Percentiles rank a stretch among this genome's conserved stretches.
Evolutionary conservation across 2,797 vertebrate genomes (phyloP).

Genomic region (Poecilia picta): DNA sequence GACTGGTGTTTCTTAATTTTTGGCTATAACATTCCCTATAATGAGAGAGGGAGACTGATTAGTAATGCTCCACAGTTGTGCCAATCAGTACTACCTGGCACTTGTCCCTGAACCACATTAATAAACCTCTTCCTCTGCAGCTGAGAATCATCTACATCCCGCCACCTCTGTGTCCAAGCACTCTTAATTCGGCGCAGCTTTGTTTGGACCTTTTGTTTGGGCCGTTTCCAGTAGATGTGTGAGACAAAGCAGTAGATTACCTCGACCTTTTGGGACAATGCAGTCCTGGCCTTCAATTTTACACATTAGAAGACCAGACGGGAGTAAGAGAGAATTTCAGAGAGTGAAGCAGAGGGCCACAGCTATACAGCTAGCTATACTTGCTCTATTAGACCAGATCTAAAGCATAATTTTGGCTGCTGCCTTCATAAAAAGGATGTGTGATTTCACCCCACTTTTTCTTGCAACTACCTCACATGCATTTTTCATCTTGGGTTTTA

Average conservation of each 20-base stretch:
- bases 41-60: conserved; percentile 15
- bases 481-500: neutral
- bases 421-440: neutral
- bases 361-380: neutral
- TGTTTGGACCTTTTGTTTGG: neutral
- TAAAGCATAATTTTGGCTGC: neutral
- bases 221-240: neutral
- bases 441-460: neutral
- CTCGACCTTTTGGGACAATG: neutral
- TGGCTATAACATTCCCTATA: neutral
- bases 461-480: neutral
- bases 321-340: neutral
- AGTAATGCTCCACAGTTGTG: conserved; percentile 7
- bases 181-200: neutral
- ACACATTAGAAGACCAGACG: neutral
- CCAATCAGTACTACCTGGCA: conserved; percentile 8
- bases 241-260: neutral
- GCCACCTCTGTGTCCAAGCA: neutral
- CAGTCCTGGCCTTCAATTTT: conserved; percentile 2
- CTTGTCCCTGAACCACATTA: conserved; percentile 5
- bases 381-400: neutral
- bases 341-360: neutral
- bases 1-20: neutral
- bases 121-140: conserved; percentile 1
- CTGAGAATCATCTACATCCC: neutral